These are phyloP conservation scores for Corapipo altera DNA, from an alignment of 2,113 vertebrate species.

Conservation along the genomic window DNA sequence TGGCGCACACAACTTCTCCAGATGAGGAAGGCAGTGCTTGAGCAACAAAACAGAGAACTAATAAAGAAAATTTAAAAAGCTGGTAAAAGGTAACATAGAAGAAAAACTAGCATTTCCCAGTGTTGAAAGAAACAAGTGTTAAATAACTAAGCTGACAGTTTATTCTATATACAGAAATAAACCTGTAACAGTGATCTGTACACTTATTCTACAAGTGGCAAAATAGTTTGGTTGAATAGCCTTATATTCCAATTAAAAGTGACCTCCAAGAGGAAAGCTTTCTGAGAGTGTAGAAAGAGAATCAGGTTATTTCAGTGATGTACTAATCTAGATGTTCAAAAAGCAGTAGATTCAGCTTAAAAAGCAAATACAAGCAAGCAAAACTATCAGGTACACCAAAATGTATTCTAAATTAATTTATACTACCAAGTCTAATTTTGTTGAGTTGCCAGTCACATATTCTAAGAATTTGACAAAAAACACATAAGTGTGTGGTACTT, in stretches of 20 bases:
- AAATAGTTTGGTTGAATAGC: not conserved
- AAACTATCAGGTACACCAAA: not conserved
- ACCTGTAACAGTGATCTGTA: not conserved
- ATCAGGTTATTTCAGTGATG: not conserved
- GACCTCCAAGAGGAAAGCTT: not conserved
- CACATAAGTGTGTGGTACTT: not conserved
- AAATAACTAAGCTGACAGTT: not conserved
- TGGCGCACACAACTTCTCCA: not conserved
- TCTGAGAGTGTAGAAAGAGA: not conserved
- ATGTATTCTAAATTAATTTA: not conserved
- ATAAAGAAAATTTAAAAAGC: not conserved
- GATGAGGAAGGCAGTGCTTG: not conserved
- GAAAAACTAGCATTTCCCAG: not conserved
- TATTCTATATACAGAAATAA: not conserved
- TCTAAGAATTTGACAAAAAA: not conserved
- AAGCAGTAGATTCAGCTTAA: not conserved
- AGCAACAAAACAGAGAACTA: not conserved
- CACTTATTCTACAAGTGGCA: not conserved
- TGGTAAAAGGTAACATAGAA: not conserved
- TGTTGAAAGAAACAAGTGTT: not conserved
- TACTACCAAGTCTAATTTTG: not conserved
- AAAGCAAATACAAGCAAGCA: not conserved
- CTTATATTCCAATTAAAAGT: not conserved
- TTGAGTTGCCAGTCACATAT: not conserved
- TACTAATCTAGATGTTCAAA: not conserved